Conservation (phyloP, 2,888 invertebrate genomes). For the Drosophila maculinotata region DNA sequence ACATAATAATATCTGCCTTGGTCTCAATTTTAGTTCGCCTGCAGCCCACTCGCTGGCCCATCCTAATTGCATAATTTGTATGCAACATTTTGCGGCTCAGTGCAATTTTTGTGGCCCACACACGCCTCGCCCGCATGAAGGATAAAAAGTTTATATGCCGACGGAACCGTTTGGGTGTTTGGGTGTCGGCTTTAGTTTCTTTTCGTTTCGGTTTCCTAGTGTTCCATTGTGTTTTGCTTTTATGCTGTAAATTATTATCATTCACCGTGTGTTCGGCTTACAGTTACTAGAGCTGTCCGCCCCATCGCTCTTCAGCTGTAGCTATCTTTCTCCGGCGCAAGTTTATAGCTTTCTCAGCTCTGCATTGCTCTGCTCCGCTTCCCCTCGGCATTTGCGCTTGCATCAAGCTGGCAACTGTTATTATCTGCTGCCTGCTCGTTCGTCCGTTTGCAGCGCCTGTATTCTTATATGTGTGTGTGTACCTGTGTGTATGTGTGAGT, state of each 20-base stretch:
- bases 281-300: constrained; percentile 5
- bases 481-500: constrained; percentile 54
- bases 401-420: constrained; percentile 71
- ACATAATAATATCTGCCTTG: constrained; percentile 54
- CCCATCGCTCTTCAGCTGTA: constrained; percentile 34
- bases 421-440: constrained; percentile 66
- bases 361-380: constrained; percentile 7
- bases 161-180: constrained; percentile 24
- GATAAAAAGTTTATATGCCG: constrained; percentile 55
- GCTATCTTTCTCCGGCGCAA: constrained; percentile 29
- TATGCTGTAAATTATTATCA: constrained; percentile 75
- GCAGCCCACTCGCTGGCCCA: constrained; percentile 15
- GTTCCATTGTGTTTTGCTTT: constrained; percentile 64
- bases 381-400: constrained; percentile 31
- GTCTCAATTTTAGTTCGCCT: constrained; percentile 23
- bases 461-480: constrained; percentile 17
- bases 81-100: constrained; percentile 77
- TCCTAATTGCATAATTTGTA: constrained; percentile 85
- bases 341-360: constrained; percentile 44
- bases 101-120: constrained; percentile 45
- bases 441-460: constrained; percentile 37
- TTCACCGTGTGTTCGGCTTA: constrained; percentile 37
- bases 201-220: constrained; percentile 25
- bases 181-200: constrained; percentile 34
- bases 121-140: constrained; percentile 35